Evolutionary conservation across 2,113 vertebrate species (phyloP), one percentile per base, ranked within the genome.

Genomic region (Erpornis zantholeuca): DNA sequence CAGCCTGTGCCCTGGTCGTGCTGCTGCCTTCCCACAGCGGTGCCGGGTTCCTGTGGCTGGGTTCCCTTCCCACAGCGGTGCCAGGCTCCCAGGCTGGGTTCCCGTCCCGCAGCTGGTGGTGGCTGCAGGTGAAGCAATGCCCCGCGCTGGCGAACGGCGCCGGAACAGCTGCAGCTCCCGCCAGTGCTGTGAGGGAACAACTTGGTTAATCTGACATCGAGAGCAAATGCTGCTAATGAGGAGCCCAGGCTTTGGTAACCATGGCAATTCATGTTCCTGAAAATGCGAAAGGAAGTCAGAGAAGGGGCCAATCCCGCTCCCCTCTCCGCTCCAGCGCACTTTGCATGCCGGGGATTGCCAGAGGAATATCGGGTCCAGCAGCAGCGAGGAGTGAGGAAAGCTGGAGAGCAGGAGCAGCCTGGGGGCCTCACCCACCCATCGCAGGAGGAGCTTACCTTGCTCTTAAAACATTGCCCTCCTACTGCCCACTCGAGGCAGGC

Each of bases 201-300:
- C 94, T 95, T 59, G 9, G 92, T 94, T 96, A 94, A 96, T 98
- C 94, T 92, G 96, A 96, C 94, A 92, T 89, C 6, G 24, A 95
- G 96, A 95, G 15, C 79, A 93, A 96, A 92, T 11, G 80, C 59
- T 91, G 91, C 93, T 97, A 96, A 98, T 94, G 95, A 97, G 95
- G 79, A 94, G 69, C 97, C 94, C 85, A 49, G 70, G 54, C 75
- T 44, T 38, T 33, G 86, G 98, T 98, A 98, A 96, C 97, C 97
- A 97, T 97, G 95, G 94, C 96, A 61, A 98, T 97, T 71, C 73
- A 72, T 63, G 81, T 78, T 95, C 76, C 90, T 57, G 85, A 84
- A 93, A 92, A 94, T 11, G 50, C 1, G 28, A 91, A 83, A 89
- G 52, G 29, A 93, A 96, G 75, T 60, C 25, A 4, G 69, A 59